Conservation (phyloP, 2,113 vertebrate genomes). For the Columba janthina region DNA sequence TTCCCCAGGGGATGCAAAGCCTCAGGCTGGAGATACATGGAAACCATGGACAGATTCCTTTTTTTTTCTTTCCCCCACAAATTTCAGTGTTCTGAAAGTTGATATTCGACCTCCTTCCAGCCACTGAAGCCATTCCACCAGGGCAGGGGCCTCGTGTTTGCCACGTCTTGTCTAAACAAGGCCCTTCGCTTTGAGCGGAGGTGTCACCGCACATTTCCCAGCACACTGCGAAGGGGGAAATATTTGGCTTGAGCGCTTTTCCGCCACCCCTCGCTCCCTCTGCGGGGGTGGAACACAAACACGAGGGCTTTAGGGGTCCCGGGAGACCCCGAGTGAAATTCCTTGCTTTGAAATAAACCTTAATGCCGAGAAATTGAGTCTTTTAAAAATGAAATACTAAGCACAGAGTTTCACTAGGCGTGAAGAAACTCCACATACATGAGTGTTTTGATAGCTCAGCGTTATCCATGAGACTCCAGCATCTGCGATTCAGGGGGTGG, state of each 20-base stretch:
- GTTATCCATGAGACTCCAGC: neutral
- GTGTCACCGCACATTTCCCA: conserved; percentile 70
- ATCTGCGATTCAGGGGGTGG: neutral
- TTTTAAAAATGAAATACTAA: neutral
- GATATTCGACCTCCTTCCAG: conserved; percentile 38
- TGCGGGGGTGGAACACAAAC: conserved; percentile 39
- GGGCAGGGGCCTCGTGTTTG: conserved; percentile 30
- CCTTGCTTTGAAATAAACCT: conserved; percentile 43
- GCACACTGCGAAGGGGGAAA: conserved; percentile 36
- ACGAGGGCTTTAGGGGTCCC: conserved; percentile 58
- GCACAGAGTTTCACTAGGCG: neutral
- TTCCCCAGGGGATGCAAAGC: neutral
- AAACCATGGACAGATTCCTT: neutral
- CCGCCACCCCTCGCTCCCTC: neutral
- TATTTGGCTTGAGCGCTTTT: conserved; percentile 68
- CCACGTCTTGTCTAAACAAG: conserved; percentile 43
- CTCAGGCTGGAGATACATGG: neutral
- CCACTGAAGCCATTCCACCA: conserved; percentile 15
- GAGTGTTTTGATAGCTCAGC: neutral
- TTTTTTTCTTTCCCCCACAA: neutral
- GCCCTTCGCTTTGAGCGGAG: conserved; percentile 39
- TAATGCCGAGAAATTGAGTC: conserved; percentile 34
- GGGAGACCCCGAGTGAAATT: conserved; percentile 41
- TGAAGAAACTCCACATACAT: neutral
- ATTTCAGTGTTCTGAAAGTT: conserved; percentile 25